phyloP scores from a whole-genome alignment of 2,797 vertebrate species.

The Chaunax sp. region DNA sequence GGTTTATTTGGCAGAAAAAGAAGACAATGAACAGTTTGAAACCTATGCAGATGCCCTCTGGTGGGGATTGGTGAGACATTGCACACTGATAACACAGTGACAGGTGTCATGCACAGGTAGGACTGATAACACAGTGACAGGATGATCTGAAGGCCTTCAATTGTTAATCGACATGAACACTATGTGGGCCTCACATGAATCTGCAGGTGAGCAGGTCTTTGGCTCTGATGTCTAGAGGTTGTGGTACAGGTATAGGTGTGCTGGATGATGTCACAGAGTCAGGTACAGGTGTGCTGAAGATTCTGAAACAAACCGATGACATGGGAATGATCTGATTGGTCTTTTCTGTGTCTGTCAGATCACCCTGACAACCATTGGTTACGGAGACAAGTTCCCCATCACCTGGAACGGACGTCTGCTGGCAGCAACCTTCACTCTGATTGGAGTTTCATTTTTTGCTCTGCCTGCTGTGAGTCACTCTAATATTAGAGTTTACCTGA shows the following conservation, averaged over 20 bases:
- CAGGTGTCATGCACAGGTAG: too few species aligned
- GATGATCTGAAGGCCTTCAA: too few species aligned
- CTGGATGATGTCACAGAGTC: not conserved
- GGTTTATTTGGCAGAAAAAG: conserved; percentile 98
- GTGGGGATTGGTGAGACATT: conserved; percentile 97
- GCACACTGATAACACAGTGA: not conserved
- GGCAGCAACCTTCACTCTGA: conserved; percentile 94
- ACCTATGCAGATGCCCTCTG: conserved; percentile 98
- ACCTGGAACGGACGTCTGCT: conserved; percentile 97
- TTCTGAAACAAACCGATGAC: too few species aligned
- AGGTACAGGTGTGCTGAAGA: not conserved
- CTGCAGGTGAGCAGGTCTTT: too few species aligned
- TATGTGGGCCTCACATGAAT: too few species aligned
- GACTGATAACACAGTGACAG: not conserved
- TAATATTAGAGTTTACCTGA: not conserved
- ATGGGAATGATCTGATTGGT: conserved; percentile 1
- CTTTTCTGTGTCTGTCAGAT: conserved; percentile 82
- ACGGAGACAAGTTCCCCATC: conserved; percentile 96
- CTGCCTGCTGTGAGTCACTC: conserved; percentile 90
- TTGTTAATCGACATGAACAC: too few species aligned
- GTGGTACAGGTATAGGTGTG: not conserved
- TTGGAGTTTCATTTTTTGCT: conserved; percentile 97
- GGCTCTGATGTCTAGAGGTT: too few species aligned
- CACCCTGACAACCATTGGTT: conserved; percentile 97
- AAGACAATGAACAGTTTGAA: conserved; percentile 97